A percentile compares a stretch with the other conserved stretches of the same genome.
Evolutionary conservation across 2,888 invertebrate genomes (phyloP).

Genomic region (Metopia argyrocephala): DNA sequence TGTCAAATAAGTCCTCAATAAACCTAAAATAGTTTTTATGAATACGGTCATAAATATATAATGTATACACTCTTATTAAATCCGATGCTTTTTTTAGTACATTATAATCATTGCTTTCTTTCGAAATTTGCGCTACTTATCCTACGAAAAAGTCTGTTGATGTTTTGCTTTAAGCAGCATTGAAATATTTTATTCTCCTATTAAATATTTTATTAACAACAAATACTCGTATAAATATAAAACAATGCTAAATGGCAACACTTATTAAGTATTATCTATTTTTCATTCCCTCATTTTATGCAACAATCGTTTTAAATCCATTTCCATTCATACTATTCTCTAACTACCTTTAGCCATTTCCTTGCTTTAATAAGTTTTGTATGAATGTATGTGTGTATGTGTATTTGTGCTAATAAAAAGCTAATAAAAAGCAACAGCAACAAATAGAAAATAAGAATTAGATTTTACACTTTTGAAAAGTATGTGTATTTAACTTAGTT

Average conservation of each 20-base stretch:
- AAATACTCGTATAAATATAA: not conserved
- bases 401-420: not conserved
- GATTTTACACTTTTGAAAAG: conserved; percentile 23
- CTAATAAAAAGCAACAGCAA: conserved; percentile 14
- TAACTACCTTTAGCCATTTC: not conserved
- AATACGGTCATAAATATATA: no score
- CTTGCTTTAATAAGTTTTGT: not conserved
- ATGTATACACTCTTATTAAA: no score
- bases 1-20: no score
- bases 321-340: conserved; percentile 44
- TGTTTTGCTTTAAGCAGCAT: no score
- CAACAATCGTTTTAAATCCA: conserved; percentile 44
- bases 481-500: not conserved
- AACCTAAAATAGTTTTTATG: no score
- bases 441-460: conserved; percentile 18
- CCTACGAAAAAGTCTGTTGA: no score
- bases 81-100: no score
- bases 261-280: not conserved
- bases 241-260: not conserved
- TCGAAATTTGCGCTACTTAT: no score
- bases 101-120: no score
- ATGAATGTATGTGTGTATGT: not conserved
- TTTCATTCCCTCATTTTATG: conserved; percentile 23
- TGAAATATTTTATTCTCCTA: no score
- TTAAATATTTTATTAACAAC: no score